Evolutionary conservation across 2,797 vertebrate genomes (phyloP).

Genomic region (Anolis apletophallus): DNA sequence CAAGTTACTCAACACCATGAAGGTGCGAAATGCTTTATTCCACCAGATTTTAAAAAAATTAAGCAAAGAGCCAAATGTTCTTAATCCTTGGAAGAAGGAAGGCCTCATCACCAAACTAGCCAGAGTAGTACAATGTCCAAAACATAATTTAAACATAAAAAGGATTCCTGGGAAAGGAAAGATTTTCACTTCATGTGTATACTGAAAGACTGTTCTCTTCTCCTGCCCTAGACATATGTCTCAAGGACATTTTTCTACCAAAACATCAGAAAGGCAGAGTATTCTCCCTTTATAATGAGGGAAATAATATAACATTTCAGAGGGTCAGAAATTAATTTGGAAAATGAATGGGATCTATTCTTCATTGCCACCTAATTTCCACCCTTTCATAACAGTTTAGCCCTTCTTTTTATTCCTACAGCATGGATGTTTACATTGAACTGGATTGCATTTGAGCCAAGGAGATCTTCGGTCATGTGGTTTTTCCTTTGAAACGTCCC

Average conservation of each 20-base stretch:
- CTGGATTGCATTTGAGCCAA: conserved; percentile 21
- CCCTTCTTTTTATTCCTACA: neutral
- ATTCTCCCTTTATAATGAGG: neutral
- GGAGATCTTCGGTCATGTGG: neutral
- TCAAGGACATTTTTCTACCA: neutral
- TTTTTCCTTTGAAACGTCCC: neutral
- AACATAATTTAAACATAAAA: neutral
- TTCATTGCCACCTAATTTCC: conserved; percentile 5
- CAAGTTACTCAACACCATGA: no score
- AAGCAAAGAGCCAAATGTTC: no score
- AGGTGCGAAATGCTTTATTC: no score
- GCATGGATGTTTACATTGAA: neutral
- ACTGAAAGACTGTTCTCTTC: neutral
- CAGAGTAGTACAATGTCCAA: neutral
- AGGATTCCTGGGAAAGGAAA: neutral
- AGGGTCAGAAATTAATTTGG: neutral
- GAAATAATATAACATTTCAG: neutral
- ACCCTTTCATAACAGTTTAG: neutral
- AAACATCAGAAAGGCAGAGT: neutral
- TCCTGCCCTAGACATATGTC: neutral
- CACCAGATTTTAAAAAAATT: no score
- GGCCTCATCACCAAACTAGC: no score
- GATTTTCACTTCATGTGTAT: neutral
- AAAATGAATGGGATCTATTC: neutral
- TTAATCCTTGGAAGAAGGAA: no score